Evolutionary conservation across 2,888 invertebrate species (phyloP).

Genomic region (Scaptodrosophila latifasciaeformis): DNA sequence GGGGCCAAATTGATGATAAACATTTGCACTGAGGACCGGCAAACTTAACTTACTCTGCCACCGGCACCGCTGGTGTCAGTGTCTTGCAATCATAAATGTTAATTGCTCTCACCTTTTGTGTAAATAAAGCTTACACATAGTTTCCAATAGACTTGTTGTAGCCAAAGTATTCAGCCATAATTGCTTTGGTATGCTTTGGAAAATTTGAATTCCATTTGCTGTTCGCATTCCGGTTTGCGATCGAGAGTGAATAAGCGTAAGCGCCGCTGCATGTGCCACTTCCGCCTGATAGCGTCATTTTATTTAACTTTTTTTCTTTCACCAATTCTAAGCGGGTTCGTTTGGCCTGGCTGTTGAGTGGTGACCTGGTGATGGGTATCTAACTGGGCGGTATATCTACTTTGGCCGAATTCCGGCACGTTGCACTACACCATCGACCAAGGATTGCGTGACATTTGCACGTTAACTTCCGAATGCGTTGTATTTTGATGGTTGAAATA

Average conservation of each 20-base stretch:
- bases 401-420: conserved; percentile 23
- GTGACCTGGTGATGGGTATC: conserved; percentile 16
- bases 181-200: conserved; percentile 45
- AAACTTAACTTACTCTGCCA: no score
- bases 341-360: no score
- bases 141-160: no score
- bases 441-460: conserved; percentile 55
- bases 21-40: no score
- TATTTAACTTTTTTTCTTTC: no score
- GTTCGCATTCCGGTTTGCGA: background rate
- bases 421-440: conserved; percentile 41
- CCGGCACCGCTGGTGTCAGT: no score
- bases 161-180: conserved; percentile 50
- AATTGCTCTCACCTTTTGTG: conserved; percentile 47
- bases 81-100: conserved; percentile 45
- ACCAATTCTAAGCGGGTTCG: no score
- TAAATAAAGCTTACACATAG: no score
- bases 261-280: conserved; percentile 64
- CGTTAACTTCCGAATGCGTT: conserved; percentile 51
- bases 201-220: conserved; percentile 44
- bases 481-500: conserved; percentile 32
- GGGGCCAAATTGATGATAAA: no score
- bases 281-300: conserved; percentile 63
- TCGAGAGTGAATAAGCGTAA: background rate
- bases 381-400: background rate